These are phyloP conservation scores for Herminia tarsipennalis DNA, from an alignment of 2,888 invertebrate genomes.

Conservation along the genomic window DNA sequence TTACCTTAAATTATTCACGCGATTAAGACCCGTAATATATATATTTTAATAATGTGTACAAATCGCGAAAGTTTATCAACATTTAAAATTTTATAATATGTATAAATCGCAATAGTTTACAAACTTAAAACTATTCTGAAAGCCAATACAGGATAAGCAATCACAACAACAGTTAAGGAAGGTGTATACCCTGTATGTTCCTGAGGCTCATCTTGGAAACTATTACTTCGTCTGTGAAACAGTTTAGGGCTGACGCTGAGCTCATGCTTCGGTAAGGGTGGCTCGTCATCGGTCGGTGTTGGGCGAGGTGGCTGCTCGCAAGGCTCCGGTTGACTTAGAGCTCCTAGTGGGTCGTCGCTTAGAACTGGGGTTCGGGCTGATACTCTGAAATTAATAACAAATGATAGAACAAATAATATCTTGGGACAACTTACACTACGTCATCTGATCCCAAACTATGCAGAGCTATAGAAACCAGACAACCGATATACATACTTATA, in stretches of 20 bases:
- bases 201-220: constrained; percentile 84
- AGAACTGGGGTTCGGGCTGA: constrained; percentile 94
- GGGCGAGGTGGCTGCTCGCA: constrained; percentile 25
- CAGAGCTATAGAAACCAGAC: no score
- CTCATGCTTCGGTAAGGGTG: constrained; percentile 67
- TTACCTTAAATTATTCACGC: no score
- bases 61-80: no score
- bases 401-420: no score
- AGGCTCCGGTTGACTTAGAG: constrained; percentile 80
- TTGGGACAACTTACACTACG: no score
- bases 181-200: constrained; percentile 72
- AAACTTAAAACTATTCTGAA: background rate
- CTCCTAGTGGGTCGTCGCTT: constrained; percentile 96
- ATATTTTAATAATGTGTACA: no score
- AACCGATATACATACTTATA: no score
- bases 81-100: no score
- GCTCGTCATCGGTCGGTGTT: constrained; percentile 47
- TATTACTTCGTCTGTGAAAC: constrained; percentile 85
- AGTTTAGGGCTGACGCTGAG: constrained; percentile 89
- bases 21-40: no score
- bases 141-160: constrained; percentile 10
- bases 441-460: no score
- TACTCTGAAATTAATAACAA: constrained; percentile 81
- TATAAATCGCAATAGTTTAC: no score
- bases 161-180: constrained; percentile 52